Evolutionary conservation across 2,888 invertebrate genomes (phyloP).

Genomic region (Trissolcus japonicus): DNA sequence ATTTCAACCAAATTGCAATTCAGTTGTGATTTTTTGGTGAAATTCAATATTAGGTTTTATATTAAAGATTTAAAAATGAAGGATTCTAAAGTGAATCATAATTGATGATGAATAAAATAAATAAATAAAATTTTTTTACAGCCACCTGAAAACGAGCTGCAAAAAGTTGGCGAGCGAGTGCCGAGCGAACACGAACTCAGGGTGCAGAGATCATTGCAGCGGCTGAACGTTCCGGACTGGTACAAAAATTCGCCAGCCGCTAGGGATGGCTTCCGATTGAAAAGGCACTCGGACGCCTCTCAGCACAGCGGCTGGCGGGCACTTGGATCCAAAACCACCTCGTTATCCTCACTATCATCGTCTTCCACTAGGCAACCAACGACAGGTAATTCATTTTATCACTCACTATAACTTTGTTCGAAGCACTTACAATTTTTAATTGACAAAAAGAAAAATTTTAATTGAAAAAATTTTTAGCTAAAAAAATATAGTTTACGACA

Average conservation of each 20-base stretch:
- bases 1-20: too few relatives aligned
- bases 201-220: constrained; percentile 94
- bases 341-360: constrained; percentile 83
- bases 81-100: background rate
- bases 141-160: constrained; percentile 96
- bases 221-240: constrained; percentile 97
- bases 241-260: constrained; percentile 87
- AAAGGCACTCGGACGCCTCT: constrained; percentile 83
- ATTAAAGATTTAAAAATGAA: background rate
- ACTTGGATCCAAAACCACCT: constrained; percentile 90
- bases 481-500: too few relatives aligned
- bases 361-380: constrained; percentile 74
- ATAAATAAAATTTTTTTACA: constrained; percentile 72
- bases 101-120: too few relatives aligned
- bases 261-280: constrained; percentile 87
- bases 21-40: background rate
- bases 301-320: constrained; percentile 80
- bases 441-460: background rate
- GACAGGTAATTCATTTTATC: constrained; percentile 63
- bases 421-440: background rate
- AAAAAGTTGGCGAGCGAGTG: constrained; percentile 87
- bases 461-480: background rate
- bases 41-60: background rate
- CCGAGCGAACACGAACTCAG: constrained; percentile 96
- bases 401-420: background rate